phyloP scores from a whole-genome alignment of 2,797 vertebrate species.

The Cebuella pygmaea region DNA sequence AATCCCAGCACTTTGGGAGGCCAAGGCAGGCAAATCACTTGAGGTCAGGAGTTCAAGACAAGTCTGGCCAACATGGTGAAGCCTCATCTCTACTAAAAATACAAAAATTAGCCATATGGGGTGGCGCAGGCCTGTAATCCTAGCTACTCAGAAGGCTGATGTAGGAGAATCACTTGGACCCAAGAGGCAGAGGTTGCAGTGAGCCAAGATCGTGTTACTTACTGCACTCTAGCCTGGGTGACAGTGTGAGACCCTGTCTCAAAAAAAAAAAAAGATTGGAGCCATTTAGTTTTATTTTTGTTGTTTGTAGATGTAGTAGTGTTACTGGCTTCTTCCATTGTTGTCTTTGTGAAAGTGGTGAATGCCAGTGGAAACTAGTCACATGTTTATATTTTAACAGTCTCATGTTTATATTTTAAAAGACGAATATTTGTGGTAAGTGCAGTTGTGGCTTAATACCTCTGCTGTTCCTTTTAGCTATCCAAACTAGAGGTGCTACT shows the following conservation, averaged over 20 bases:
- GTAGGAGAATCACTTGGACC: background rate
- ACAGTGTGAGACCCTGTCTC: background rate
- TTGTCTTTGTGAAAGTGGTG: background rate
- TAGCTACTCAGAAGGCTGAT: background rate
- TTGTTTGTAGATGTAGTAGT: background rate
- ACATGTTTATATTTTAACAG: background rate
- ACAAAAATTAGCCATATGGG: background rate
- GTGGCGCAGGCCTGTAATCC: background rate
- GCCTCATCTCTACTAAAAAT: background rate
- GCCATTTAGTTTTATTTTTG: background rate
- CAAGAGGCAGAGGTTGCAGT: background rate
- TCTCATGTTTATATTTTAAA: background rate
- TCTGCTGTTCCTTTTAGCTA: background rate
- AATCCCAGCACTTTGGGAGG: background rate
- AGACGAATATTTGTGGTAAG: slow-evolving; percentile 27
- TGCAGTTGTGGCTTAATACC: background rate
- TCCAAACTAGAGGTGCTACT: slow-evolving; percentile 58
- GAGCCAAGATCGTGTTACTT: background rate
- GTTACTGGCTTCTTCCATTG: background rate
- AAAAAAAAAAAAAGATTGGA: background rate
- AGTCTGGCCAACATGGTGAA: background rate
- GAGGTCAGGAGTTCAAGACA: background rate
- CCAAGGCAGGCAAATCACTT: background rate
- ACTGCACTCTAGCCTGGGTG: background rate
- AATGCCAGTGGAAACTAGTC: background rate